phyloP scores from a whole-genome alignment of 2,888 invertebrate species.

The Drosophila peninsularis region DNA sequence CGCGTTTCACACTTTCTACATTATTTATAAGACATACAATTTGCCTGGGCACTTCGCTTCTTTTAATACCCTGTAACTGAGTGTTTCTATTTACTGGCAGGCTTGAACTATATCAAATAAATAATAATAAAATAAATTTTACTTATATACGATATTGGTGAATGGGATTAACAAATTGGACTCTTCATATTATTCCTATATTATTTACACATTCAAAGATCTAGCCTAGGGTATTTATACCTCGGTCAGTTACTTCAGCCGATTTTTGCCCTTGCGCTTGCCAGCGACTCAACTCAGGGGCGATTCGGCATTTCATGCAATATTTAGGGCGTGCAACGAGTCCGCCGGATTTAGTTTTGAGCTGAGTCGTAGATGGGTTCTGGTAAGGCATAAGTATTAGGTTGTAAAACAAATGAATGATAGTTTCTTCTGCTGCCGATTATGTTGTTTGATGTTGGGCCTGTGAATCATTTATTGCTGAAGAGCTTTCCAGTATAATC shows the following conservation, averaged over 20 bases:
- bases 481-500: conserved; percentile 6
- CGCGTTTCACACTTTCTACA: conserved; percentile 80
- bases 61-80: conserved; percentile 11
- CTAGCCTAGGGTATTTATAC: conserved; percentile 3
- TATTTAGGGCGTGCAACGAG: conserved; percentile 59
- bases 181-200: neutral
- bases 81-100: neutral
- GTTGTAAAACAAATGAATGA: conserved; percentile 23
- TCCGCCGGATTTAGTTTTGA: conserved; percentile 38
- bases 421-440: conserved; percentile 26
- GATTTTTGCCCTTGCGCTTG: conserved; percentile 15
- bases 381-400: conserved; percentile 6
- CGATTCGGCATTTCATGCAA: conserved; percentile 64
- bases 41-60: conserved; percentile 36
- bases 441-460: conserved; percentile 23
- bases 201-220: neutral
- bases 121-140: too few relatives aligned
- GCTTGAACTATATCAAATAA: too few relatives aligned
- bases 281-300: conserved; percentile 41
- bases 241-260: neutral
- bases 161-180: too few relatives aligned
- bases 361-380: conserved; percentile 26
- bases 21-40: conserved; percentile 75
- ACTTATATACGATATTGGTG: too few relatives aligned
- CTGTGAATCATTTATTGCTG: conserved; percentile 15